Percentiles rank a stretch among this genome's conserved stretches.
These are phyloP conservation scores for Miltochrista miniata DNA, from an alignment of 2,888 invertebrate species.

Conservation along the genomic window DNA sequence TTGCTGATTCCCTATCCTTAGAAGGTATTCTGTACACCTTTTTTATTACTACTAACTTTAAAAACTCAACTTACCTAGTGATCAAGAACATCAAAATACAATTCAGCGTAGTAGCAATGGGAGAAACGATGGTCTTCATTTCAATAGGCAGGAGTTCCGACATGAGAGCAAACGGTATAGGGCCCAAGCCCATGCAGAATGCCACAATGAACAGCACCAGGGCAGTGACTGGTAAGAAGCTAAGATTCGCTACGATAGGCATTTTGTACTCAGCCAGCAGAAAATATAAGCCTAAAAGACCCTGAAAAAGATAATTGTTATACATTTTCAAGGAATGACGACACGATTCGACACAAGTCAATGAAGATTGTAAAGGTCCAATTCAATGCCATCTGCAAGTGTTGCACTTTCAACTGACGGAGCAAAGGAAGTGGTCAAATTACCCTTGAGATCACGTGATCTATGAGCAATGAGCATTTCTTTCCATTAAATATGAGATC, in stretches of 20 bases:
- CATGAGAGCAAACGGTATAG: slow-evolving; percentile 92
- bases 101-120: slow-evolving; percentile 89
- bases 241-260: slow-evolving; percentile 71
- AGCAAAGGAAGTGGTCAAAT: too few relatives aligned
- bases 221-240: slow-evolving; percentile 89
- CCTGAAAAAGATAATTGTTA: slow-evolving; percentile 56
- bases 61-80: slow-evolving; percentile 80
- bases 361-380: too few relatives aligned
- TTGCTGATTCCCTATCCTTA: too few relatives aligned
- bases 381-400: too few relatives aligned
- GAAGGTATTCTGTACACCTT: too few relatives aligned
- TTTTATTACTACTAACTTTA: too few relatives aligned
- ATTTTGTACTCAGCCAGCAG: slow-evolving; percentile 74
- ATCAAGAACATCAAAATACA: slow-evolving; percentile 90
- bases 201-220: slow-evolving; percentile 88
- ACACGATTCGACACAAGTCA: too few relatives aligned
- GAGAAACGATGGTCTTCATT: slow-evolving; percentile 89
- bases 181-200: slow-evolving; percentile 90
- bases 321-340: too few relatives aligned
- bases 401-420: too few relatives aligned
- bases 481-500: too few relatives aligned
- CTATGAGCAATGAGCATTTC: too few relatives aligned
- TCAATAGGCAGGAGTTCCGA: slow-evolving; percentile 92
- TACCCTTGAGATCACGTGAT: too few relatives aligned
- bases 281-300: slow-evolving; percentile 85